Evolutionary conservation across 2,797 vertebrate genomes (phyloP).

Genomic region (Paedocypris micromegethes): DNA sequence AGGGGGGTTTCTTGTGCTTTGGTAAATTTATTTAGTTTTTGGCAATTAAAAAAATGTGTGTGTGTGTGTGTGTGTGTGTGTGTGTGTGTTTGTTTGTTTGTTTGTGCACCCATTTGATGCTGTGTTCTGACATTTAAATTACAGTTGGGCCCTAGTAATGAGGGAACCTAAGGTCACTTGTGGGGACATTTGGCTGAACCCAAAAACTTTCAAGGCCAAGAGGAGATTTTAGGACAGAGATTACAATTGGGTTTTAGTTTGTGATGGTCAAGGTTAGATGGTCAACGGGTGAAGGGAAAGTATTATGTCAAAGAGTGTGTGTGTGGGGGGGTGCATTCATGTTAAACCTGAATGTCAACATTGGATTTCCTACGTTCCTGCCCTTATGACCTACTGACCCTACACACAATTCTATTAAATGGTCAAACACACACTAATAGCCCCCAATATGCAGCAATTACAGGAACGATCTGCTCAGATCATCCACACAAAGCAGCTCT

Average conservation of each 20-base stretch:
- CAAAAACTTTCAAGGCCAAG: too few relatives aligned
- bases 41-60: neutral
- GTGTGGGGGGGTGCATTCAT: constrained; percentile 7
- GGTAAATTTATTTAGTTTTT: neutral
- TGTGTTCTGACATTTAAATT: too few relatives aligned
- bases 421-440: neutral
- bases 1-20: neutral
- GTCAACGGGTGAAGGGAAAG: too few relatives aligned
- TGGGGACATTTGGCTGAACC: too few relatives aligned
- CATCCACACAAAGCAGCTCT: neutral
- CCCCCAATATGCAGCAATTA: neutral
- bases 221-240: too few relatives aligned
- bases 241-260: too few relatives aligned
- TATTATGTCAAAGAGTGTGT: constrained; percentile 9
- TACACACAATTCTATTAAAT: neutral
- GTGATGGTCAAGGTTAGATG: too few relatives aligned
- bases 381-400: constrained; percentile 20
- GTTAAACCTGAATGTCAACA: constrained; percentile 4
- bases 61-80: constrained; percentile 14
- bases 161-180: too few relatives aligned
- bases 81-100: neutral
- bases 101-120: neutral
- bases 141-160: too few relatives aligned
- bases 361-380: constrained; percentile 6
- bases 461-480: neutral